Conservation (phyloP, 2,888 invertebrate species). For the Agonopterix subpropinquella region DNA sequence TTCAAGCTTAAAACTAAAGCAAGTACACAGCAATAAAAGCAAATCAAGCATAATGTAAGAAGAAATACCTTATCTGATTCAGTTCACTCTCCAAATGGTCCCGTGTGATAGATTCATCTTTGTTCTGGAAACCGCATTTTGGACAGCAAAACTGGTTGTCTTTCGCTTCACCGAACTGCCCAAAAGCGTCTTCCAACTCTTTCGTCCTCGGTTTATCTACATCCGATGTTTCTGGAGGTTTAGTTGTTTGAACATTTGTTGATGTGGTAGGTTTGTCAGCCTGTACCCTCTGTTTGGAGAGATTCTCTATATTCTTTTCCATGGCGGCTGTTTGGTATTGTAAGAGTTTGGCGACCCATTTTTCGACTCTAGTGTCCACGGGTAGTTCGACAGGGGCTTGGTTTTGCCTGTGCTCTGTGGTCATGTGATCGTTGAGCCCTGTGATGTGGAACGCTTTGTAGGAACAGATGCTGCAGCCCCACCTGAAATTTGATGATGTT, state of each 20-base stretch:
- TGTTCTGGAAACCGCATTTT: slow-evolving; percentile 36
- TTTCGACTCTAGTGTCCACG: slow-evolving; percentile 60
- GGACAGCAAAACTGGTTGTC: slow-evolving; percentile 43
- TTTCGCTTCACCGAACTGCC: slow-evolving; percentile 37
- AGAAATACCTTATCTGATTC: slow-evolving; percentile 51
- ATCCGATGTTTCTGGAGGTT: not conserved
- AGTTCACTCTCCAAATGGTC: slow-evolving; percentile 58
- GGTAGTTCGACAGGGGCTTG: slow-evolving; percentile 52
- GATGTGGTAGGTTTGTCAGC: not conserved
- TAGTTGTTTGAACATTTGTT: not conserved
- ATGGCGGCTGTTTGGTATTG: slow-evolving; percentile 45
- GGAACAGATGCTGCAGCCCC: slow-evolving; percentile 75
- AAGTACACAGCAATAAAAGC: not conserved
- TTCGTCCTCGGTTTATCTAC: slow-evolving; percentile 1
- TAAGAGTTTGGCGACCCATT: slow-evolving; percentile 62
- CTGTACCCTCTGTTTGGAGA: slow-evolving; percentile 34
- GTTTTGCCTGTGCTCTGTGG: slow-evolving; percentile 55
- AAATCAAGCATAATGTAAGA: slow-evolving; percentile 3
- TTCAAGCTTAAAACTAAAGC: no score
- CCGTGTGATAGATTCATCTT: slow-evolving; percentile 39
- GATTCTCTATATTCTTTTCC: slow-evolving; percentile 31
- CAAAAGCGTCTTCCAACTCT: slow-evolving; percentile 45
- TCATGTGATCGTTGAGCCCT: slow-evolving; percentile 72
- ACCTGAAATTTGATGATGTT: slow-evolving; percentile 48
- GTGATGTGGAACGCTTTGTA: slow-evolving; percentile 74